A percentile compares a stretch with the other conserved stretches of the same genome.
Conservation (phyloP, 2,113 vertebrate genomes). For the Hemiprocne comata region DNA sequence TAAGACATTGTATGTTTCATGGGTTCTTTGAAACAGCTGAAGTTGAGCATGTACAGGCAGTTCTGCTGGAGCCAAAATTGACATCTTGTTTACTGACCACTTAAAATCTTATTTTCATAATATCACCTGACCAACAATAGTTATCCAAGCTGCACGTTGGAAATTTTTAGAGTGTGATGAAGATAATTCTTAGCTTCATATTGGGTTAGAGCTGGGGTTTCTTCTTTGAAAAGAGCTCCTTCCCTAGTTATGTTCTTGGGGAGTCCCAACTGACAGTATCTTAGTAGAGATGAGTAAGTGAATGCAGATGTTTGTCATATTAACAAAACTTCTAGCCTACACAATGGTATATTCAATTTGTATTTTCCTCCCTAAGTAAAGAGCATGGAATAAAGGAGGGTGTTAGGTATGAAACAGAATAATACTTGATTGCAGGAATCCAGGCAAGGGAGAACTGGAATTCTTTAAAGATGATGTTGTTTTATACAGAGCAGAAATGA, state of each 20-base stretch:
- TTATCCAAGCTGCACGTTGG: neutral
- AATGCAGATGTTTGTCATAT: conserved; percentile 22
- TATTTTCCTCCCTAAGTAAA: conserved; percentile 4
- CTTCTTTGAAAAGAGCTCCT: neutral
- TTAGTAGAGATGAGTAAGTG: neutral
- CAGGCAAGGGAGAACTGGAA: neutral
- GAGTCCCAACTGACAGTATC: neutral
- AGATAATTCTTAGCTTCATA: neutral
- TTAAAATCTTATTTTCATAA: neutral
- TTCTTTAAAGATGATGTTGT: conserved; percentile 24
- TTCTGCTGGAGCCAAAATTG: neutral
- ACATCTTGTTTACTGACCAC: neutral
- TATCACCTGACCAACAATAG: neutral
- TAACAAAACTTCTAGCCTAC: neutral
- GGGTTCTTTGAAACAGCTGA: neutral
- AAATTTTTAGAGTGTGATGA: neutral
- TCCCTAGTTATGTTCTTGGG: neutral
- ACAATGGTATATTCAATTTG: neutral
- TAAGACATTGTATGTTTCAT: fast-evolving
- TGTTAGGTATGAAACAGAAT: conserved; percentile 23
- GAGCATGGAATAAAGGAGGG: neutral
- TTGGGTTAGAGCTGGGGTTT: neutral
- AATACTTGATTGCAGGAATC: neutral
- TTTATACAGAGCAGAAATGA: conserved; percentile 1
- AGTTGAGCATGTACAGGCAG: neutral